phyloP scores from a whole-genome alignment of 2,888 invertebrate species.

The Dione vanillae region DNA sequence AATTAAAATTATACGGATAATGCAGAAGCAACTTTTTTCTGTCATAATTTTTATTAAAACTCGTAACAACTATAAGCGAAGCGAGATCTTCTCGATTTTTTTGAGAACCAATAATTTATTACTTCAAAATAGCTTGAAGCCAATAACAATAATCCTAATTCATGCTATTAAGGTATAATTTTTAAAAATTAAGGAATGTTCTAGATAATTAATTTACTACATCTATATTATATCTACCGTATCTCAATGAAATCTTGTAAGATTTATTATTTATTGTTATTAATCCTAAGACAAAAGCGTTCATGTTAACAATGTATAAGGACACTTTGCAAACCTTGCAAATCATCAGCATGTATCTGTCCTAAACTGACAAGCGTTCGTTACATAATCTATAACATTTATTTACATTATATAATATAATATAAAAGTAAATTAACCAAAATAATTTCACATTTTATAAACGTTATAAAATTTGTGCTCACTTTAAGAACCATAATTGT shows the following conservation, averaged over 20 bases:
- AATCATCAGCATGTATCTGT: neutral
- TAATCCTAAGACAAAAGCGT: neutral
- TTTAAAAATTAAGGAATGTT: neutral
- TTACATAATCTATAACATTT: neutral
- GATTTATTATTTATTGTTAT: neutral
- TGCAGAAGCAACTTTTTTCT: no score
- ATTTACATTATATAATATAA: no score
- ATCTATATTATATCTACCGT: neutral
- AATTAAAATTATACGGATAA: no score
- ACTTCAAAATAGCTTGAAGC: neutral
- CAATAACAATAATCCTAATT: neutral
- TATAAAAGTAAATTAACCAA: no score
- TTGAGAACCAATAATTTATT: neutral
- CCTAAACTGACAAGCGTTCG: constrained; percentile 7
- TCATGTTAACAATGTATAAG: constrained; percentile 11
- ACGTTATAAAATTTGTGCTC: no score
- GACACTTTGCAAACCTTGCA: constrained; percentile 30
- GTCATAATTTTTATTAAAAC: no score
- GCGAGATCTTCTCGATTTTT: neutral
- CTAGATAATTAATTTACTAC: neutral
- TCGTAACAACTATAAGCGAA: neutral
- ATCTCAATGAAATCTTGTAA: neutral
- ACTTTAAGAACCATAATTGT: no score
- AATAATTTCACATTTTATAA: no score
- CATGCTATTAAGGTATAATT: neutral